Percentiles rank a stretch among this genome's conserved stretches.
Conservation (phyloP, 2,888 invertebrate genomes). For the Romanomermis culicivorax region DNA sequence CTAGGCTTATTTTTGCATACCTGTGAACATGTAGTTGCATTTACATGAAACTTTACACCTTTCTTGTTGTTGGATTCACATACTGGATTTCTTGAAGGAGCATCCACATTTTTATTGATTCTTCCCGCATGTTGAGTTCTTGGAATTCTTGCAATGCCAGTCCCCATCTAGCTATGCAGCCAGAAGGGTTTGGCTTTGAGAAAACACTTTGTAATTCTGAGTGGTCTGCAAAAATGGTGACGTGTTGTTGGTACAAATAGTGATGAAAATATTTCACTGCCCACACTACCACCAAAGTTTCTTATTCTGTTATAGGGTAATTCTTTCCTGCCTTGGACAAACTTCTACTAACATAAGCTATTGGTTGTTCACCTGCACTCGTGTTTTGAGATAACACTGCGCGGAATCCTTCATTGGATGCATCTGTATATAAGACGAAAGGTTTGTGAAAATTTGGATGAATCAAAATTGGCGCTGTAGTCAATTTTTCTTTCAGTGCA, state of each 20-base stretch:
- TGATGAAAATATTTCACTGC: not conserved
- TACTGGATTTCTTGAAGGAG: not conserved
- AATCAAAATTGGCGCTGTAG: slow-evolving; percentile 12
- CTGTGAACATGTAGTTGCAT: too few species aligned
- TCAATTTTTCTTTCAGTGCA: slow-evolving; percentile 10
- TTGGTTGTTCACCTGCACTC: slow-evolving; percentile 12
- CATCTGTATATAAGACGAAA: not conserved
- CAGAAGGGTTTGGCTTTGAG: not conserved
- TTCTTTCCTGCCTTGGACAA: slow-evolving; percentile 9
- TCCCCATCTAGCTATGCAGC: not conserved
- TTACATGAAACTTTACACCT: too few species aligned
- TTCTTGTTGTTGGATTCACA: too few species aligned
- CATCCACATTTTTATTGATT: not conserved
- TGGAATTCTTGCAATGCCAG: not conserved
- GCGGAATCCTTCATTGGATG: slow-evolving; percentile 14
- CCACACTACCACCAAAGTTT: not conserved
- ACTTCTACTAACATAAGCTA: slow-evolving; percentile 17
- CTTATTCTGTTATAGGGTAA: too few species aligned
- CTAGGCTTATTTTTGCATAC: too few species aligned
- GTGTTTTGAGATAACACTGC: slow-evolving; percentile 16
- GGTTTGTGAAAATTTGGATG: not conserved
- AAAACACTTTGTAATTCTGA: not conserved
- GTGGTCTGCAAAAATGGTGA: not conserved
- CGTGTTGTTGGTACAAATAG: not conserved
- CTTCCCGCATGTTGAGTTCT: not conserved